Evolutionary conservation across 2,797 vertebrate genomes (phyloP).

Genomic region (Rhinella marina): DNA sequence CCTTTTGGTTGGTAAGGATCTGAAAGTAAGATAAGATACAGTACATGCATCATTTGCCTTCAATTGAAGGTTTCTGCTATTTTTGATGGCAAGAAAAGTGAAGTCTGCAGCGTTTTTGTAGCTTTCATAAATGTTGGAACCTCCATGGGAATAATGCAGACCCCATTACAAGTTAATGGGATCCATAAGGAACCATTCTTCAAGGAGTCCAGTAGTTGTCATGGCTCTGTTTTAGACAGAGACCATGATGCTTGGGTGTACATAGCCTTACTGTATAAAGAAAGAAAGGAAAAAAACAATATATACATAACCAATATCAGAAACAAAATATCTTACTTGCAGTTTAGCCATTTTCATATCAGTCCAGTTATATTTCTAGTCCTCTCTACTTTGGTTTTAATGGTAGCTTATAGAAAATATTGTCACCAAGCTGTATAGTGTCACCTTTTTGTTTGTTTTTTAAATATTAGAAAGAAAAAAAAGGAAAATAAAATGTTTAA

Average conservation of each 20-base stretch:
- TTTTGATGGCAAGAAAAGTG: neutral
- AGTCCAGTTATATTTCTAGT: neutral
- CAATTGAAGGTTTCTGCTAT: neutral
- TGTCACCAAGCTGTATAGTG: conserved; percentile 24
- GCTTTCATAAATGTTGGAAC: neutral
- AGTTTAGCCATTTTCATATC: neutral
- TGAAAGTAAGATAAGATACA: neutral
- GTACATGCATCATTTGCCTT: neutral
- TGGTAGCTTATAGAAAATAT: conserved; percentile 20
- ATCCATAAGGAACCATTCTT: neutral
- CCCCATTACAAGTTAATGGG: neutral
- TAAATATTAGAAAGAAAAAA: neutral
- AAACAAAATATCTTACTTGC: neutral
- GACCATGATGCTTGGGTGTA: neutral
- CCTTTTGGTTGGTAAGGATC: neutral
- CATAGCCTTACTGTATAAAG: neutral
- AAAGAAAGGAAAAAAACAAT: neutral
- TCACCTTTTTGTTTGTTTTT: conserved; percentile 31
- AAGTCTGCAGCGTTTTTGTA: neutral
- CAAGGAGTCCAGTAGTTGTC: neutral
- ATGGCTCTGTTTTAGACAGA: neutral
- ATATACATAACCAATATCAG: neutral
- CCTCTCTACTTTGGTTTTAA: conserved; percentile 21
- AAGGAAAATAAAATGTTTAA: conserved; percentile 24
- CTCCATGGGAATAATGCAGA: neutral